Conservation (phyloP, 2,797 vertebrate species). For the Lepidocolaptes lacrymiger region DNA sequence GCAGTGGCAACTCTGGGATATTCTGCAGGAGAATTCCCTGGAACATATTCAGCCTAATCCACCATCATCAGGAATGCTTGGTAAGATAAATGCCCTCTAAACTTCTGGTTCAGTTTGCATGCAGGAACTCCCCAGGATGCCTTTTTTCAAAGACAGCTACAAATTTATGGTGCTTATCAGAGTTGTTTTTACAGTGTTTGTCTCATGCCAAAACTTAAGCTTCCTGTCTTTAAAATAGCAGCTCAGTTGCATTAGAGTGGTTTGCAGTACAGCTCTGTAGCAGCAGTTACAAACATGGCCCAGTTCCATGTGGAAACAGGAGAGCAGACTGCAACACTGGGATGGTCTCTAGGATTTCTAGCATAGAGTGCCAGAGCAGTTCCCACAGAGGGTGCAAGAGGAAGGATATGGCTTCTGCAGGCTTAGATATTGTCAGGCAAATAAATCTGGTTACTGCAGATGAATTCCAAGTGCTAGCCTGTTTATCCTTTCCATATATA, state of each 20-base stretch:
- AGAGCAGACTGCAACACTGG: neutral
- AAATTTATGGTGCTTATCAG: neutral
- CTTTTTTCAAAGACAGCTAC: neutral
- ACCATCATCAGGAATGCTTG: conserved; percentile 82
- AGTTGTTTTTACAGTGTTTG: neutral
- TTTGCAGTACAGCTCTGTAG: neutral
- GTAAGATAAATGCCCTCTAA: conserved; percentile 56
- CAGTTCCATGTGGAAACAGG: neutral
- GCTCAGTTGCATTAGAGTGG: neutral
- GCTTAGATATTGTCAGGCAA: neutral
- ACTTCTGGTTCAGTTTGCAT: neutral
- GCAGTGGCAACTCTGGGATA: conserved; percentile 83
- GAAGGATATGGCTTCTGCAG: neutral
- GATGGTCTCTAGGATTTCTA: neutral
- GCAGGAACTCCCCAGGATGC: neutral
- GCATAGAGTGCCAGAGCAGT: neutral
- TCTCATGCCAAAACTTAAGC: neutral
- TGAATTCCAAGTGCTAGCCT: neutral
- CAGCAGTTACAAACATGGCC: neutral
- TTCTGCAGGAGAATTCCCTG: conserved; percentile 80
- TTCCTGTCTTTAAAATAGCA: neutral
- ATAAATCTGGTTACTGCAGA: neutral
- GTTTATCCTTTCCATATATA: neutral
- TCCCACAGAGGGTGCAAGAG: neutral
- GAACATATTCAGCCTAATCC: conserved; percentile 83